phyloP scores from a whole-genome alignment of 2,113 vertebrate species.

The Vimba vimba region DNA sequence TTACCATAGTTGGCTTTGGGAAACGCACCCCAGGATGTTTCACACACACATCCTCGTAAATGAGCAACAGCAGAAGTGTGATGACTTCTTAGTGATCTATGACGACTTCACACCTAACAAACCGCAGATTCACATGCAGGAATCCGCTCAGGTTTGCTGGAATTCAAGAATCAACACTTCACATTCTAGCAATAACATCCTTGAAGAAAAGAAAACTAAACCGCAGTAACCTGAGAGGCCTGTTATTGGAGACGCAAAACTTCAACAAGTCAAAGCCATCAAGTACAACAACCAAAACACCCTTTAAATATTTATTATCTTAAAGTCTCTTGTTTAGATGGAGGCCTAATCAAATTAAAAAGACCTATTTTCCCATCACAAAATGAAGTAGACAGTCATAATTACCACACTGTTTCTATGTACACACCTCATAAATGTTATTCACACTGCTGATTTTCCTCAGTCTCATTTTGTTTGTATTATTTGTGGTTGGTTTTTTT shows the following conservation, averaged over 20 bases:
- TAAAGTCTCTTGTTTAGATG: slow-evolving; percentile 10
- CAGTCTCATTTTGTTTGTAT: slow-evolving; percentile 10
- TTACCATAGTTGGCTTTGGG: no score
- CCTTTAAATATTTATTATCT: slow-evolving; percentile 32
- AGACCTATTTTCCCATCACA: slow-evolving; percentile 42
- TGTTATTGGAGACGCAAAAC: slow-evolving; percentile 20
- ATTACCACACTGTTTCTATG: slow-evolving; percentile 21
- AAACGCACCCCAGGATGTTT: not conserved
- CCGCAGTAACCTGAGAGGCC: not conserved
- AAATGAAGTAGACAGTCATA: slow-evolving; percentile 14
- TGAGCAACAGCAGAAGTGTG: not conserved
- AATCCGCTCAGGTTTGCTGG: not conserved
- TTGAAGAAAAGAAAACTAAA: slow-evolving; percentile 26
- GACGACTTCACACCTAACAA: not conserved
- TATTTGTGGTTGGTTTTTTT: slow-evolving; percentile 42
- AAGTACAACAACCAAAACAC: slow-evolving; percentile 25
- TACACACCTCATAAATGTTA: slow-evolving; percentile 44
- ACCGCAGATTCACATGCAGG: not conserved
- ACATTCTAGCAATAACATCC: slow-evolving; percentile 36
- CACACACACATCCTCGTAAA: no score
- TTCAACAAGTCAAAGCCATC: not conserved
- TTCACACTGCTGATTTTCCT: slow-evolving; percentile 21
- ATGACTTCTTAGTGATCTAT: not conserved
- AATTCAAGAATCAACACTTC: slow-evolving; percentile 29
- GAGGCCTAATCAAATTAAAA: slow-evolving; percentile 31